phyloP scores from a whole-genome alignment of 64 coral and sea anemone genomes.

The Porites lutea region DNA sequence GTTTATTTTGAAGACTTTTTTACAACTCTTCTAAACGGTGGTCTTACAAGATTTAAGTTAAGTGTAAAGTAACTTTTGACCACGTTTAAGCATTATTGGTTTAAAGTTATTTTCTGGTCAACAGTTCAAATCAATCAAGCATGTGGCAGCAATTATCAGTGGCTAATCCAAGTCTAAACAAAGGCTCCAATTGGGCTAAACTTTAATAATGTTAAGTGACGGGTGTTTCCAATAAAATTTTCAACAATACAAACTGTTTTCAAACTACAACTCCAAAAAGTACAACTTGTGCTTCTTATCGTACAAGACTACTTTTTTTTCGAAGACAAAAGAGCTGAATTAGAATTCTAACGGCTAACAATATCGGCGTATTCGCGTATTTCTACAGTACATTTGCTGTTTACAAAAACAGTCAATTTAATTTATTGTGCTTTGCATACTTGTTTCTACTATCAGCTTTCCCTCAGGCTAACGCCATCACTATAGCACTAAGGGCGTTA shows the following conservation, averaged over 20 bases:
- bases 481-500: not conserved
- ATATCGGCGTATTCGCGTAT: not conserved
- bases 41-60: not conserved
- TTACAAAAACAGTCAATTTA: not conserved
- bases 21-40: not conserved
- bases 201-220: not conserved
- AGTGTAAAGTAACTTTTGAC: constrained; percentile 9
- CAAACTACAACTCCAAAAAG: too few relatives aligned
- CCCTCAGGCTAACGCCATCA: not conserved
- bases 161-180: not conserved
- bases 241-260: too few relatives aligned
- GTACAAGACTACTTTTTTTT: too few relatives aligned
- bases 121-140: not conserved
- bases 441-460: not conserved
- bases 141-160: not conserved
- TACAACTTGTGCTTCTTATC: too few relatives aligned
- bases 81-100: constrained; percentile 13
- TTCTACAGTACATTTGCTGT: not conserved
- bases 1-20: not conserved
- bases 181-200: not conserved
- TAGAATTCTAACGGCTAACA: not conserved
- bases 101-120: constrained; percentile 32
- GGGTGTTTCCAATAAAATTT: too few relatives aligned
- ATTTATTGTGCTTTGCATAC: not conserved
- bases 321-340: too few relatives aligned